Conservation (phyloP, 1,140 invertebrate species). For the Anastrepha obliqua region DNA sequence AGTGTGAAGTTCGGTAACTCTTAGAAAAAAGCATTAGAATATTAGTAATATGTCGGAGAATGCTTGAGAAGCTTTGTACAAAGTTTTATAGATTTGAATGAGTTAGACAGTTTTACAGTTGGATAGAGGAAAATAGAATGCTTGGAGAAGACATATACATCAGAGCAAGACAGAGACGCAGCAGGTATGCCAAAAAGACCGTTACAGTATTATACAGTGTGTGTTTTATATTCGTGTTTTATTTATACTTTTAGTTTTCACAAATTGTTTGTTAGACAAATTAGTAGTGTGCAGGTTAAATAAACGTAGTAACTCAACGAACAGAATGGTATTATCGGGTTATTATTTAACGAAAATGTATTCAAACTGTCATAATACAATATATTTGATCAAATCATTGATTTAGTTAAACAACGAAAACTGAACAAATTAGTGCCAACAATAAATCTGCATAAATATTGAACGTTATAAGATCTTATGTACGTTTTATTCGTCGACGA, state of each 20-base stretch:
- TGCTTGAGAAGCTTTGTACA: slow-evolving; percentile 9
- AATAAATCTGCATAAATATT: slow-evolving; percentile 25
- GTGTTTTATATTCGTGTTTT: neutral
- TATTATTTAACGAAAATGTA: slow-evolving; percentile 26
- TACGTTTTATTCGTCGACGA: slow-evolving; percentile 74
- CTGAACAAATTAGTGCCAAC: slow-evolving; percentile 48
- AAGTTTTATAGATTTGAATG: neutral
- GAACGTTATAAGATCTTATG: slow-evolving; percentile 56
- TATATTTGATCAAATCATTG: slow-evolving; percentile 16
- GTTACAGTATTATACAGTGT: slow-evolving; percentile 13
- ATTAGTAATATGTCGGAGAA: neutral
- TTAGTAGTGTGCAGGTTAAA: neutral
- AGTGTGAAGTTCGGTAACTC: neutral
- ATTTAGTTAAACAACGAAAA: slow-evolving; percentile 54
- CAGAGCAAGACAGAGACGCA: slow-evolving; percentile 1
- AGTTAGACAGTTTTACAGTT: slow-evolving; percentile 38
- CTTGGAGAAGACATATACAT: slow-evolving; percentile 19
- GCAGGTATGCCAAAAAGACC: neutral
- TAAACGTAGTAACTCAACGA: slow-evolving; percentile 21
- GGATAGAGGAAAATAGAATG: slow-evolving; percentile 22
- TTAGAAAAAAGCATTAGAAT: neutral
- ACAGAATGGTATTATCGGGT: neutral
- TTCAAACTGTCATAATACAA: neutral
- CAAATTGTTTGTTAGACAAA: neutral
- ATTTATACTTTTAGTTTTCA: neutral